phyloP scores from a whole-genome alignment of 1,140 invertebrate genomes.

The Zaprionus taronus region DNA sequence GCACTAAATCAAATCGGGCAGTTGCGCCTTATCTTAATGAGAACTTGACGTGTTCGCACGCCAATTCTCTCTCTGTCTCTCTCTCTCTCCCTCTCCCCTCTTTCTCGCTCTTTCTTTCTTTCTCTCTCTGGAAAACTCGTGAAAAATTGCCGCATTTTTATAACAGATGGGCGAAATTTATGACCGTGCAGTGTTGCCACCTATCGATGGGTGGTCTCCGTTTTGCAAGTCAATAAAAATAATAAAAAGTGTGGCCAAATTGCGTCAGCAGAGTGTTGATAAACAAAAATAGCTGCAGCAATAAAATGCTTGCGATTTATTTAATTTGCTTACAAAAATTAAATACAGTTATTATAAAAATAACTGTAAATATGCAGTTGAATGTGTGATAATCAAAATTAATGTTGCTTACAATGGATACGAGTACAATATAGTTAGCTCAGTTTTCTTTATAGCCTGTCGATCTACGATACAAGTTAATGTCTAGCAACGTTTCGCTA shows the following conservation, averaged over 20 bases:
- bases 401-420: background rate
- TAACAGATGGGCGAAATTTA: slow-evolving; percentile 58
- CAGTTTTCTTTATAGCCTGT: background rate
- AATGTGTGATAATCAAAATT: slow-evolving; percentile 3
- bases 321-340: background rate
- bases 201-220: slow-evolving; percentile 21
- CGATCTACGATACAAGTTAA: background rate
- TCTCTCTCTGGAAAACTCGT: background rate
- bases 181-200: slow-evolving; percentile 24
- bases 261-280: slow-evolving; percentile 55
- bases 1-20: slow-evolving; percentile 38
- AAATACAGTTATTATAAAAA: background rate
- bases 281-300: background rate
- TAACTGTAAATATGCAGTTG: slow-evolving; percentile 7
- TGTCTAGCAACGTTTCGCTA: slow-evolving; percentile 13
- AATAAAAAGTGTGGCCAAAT: slow-evolving; percentile 52
- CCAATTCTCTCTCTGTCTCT: slow-evolving; percentile 24
- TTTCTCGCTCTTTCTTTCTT: background rate
- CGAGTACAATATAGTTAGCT: too few relatives aligned
- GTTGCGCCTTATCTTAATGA: slow-evolving; percentile 74
- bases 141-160: slow-evolving; percentile 49
- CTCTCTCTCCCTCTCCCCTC: too few relatives aligned
- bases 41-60: slow-evolving; percentile 76
- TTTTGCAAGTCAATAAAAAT: slow-evolving; percentile 60
- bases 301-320: background rate